Percentiles rank a stretch among this genome's conserved stretches.
Conservation (phyloP, 2,797 vertebrate species). For the Poeciliopsis gracilis region DNA sequence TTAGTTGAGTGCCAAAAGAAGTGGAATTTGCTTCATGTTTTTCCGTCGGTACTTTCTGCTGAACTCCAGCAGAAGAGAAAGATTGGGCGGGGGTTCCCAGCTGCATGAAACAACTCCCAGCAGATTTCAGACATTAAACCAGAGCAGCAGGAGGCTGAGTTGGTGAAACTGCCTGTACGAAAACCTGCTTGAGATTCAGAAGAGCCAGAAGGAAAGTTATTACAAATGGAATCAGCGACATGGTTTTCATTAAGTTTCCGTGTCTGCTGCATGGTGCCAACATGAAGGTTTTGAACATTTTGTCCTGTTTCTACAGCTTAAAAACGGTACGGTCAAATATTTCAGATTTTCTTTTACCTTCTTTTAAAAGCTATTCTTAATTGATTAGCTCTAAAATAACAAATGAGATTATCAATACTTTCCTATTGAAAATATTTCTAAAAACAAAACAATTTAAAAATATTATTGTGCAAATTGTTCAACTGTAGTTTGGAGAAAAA, state of each 20-base stretch:
- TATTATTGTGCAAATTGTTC: not conserved
- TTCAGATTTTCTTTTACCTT: not conserved
- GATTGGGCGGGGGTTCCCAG: too few species aligned
- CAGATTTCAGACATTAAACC: conserved; percentile 21
- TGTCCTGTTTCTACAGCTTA: not conserved
- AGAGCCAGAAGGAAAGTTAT: conserved; percentile 22
- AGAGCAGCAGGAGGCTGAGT: conserved; percentile 27
- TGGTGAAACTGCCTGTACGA: conserved; percentile 6
- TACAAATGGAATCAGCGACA: conserved; percentile 13
- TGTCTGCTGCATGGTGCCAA: conserved; percentile 12
- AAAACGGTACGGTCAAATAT: not conserved
- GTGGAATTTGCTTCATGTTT: not conserved
- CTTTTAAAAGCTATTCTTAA: not conserved
- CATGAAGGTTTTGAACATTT: conserved; percentile 11
- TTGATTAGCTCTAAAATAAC: not conserved
- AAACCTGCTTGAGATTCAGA: conserved; percentile 11
- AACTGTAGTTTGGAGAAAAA: not conserved
- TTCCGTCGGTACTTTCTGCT: not conserved
- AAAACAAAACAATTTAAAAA: not conserved
- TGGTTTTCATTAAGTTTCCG: conserved; percentile 12
- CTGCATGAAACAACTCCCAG: conserved; percentile 18
- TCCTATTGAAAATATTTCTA: not conserved
- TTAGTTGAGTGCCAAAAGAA: conserved; percentile 2
- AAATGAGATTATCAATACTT: not conserved
- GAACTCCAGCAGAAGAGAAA: conserved; percentile 17